A percentile compares a stretch with the other conserved stretches of the same genome.
These are phyloP conservation scores for Dolichopus griseipennis DNA, from an alignment of 2,888 invertebrate genomes.

Conservation along the genomic window DNA sequence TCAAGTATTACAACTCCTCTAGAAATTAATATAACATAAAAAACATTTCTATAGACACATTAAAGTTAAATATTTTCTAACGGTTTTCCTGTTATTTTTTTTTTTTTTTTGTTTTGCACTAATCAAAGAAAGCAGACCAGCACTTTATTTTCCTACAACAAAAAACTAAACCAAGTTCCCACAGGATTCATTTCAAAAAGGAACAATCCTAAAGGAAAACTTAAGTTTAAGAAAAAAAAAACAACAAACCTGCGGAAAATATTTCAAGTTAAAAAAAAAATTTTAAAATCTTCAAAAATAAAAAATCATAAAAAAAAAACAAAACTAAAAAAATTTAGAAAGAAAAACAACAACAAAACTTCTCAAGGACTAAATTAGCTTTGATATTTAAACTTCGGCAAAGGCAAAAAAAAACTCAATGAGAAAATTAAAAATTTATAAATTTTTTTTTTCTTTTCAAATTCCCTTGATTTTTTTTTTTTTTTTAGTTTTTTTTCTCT, in stretches of 20 bases:
- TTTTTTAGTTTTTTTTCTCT: background rate
- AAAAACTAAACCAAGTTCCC: background rate
- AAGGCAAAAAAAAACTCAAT: background rate
- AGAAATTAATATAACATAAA: background rate
- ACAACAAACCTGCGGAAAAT: background rate
- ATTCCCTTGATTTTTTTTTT: background rate
- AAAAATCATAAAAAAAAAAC: background rate
- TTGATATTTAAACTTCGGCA: background rate
- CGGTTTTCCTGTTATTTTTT: no score
- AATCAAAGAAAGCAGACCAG: no score
- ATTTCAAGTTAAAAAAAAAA: no score
- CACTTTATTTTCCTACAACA: no score
- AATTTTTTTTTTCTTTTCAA: background rate
- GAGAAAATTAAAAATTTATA: slow-evolving; percentile 4
- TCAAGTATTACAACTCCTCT: no score
- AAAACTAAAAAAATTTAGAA: background rate
- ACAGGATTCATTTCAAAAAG: background rate
- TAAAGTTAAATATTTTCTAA: background rate
- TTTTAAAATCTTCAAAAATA: background rate
- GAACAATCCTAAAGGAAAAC: background rate
- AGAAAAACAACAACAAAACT: background rate
- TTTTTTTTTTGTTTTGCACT: no score
- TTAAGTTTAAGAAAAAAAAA: background rate
- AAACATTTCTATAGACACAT: background rate
- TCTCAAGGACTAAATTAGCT: slow-evolving; percentile 6